Evolutionary conservation across 2,888 invertebrate species (phyloP).

Genomic region (Zaprionus bogoriensis): DNA sequence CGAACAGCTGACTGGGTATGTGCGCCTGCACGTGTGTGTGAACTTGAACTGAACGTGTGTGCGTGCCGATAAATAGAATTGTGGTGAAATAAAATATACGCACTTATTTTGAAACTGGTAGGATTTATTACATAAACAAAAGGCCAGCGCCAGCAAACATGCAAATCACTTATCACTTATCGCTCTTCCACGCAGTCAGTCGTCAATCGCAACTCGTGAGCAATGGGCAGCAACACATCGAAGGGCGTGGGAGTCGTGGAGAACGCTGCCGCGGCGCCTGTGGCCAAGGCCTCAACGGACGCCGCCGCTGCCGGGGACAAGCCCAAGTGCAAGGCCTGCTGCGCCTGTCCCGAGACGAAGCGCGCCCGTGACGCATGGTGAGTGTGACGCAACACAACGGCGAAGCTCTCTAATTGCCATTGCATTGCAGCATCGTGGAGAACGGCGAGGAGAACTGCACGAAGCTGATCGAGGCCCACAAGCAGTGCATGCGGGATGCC

Average conservation of each 20-base stretch:
- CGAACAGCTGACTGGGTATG: slow-evolving; percentile 28
- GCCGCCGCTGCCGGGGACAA: slow-evolving; percentile 82
- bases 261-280: slow-evolving; percentile 70
- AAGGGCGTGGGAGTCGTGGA: slow-evolving; percentile 84
- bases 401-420: slow-evolving; percentile 19
- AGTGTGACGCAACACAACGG: slow-evolving; percentile 63
- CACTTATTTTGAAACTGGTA: slow-evolving; percentile 34
- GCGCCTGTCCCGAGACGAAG: slow-evolving; percentile 98
- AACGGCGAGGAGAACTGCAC: slow-evolving; percentile 96
- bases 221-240: slow-evolving; percentile 85
- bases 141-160: slow-evolving; percentile 9
- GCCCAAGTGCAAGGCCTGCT: slow-evolving; percentile 95
- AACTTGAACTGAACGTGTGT: slow-evolving; percentile 39
- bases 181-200: not conserved
- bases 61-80: slow-evolving; percentile 32
- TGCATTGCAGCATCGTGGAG: slow-evolving; percentile 93
- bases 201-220: not conserved
- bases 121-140: slow-evolving; percentile 68
- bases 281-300: slow-evolving; percentile 58
- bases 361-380: slow-evolving; percentile 95
- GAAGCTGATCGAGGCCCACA: slow-evolving; percentile 96
- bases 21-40: slow-evolving; percentile 16
- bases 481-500: slow-evolving; percentile 96
- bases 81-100: slow-evolving; percentile 36
- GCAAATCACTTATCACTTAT: not conserved